These are phyloP conservation scores for Yasuhikotakia modesta DNA, from an alignment of 2,797 vertebrate genomes.

Conservation along the genomic window DNA sequence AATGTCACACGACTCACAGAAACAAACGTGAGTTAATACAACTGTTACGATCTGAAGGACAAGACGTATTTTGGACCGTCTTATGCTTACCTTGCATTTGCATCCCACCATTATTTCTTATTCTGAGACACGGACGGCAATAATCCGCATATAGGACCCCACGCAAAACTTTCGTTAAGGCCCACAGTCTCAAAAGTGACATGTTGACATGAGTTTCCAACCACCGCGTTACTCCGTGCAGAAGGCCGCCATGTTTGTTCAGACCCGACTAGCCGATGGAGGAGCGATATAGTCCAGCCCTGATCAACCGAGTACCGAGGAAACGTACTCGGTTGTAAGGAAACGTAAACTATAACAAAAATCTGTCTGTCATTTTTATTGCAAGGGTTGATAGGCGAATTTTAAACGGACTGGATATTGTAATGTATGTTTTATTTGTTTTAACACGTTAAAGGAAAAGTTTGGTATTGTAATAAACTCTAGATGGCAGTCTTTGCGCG, in stretches of 20 bases:
- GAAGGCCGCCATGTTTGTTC: conserved; percentile 73
- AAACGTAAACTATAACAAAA: too few species aligned
- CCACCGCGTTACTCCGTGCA: conserved; percentile 67
- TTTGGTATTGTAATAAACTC: not conserved
- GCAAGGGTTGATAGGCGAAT: not conserved
- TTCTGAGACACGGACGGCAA: conserved; percentile 61
- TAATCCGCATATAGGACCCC: conserved; percentile 50
- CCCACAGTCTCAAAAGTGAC: conserved; percentile 75
- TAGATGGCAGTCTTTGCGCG: conserved; percentile 35
- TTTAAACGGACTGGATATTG: not conserved
- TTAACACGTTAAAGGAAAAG: not conserved
- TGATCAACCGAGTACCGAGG: conserved; percentile 60
- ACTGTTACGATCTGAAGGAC: not conserved
- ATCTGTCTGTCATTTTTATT: not conserved
- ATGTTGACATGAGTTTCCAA: conserved; percentile 72
- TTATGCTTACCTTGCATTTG: conserved; percentile 64
- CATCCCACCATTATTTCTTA: conserved; percentile 50
- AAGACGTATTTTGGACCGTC: not conserved
- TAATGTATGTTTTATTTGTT: not conserved
- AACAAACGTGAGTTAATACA: not conserved
- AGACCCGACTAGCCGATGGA: conserved; percentile 65
- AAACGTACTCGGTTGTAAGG: not conserved
- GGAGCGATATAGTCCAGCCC: not conserved
- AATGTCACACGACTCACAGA: not conserved
- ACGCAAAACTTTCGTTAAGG: conserved; percentile 64